Conservation (phyloP, 1,140 invertebrate species). For the Drosophila quadrilineata region DNA sequence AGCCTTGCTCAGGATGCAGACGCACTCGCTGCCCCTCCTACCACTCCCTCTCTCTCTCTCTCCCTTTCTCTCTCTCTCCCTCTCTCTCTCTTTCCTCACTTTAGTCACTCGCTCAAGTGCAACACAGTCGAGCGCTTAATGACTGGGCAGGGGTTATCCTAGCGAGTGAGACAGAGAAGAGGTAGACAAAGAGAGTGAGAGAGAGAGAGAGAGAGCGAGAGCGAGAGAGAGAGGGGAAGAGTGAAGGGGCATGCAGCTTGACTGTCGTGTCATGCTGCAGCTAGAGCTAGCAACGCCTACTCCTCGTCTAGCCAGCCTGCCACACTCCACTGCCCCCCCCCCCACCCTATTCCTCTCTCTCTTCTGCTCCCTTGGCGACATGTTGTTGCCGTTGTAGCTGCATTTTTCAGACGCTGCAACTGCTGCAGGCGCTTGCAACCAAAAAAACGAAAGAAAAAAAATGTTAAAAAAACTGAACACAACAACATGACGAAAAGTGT, state of each 20-base stretch:
- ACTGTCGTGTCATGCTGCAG: conserved; percentile 49
- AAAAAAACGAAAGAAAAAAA: conserved; percentile 41
- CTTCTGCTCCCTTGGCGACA: conserved; percentile 43
- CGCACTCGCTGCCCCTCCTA: no score
- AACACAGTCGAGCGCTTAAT: conserved; percentile 66
- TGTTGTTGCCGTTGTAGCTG: conserved; percentile 69
- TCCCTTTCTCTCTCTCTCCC: no score
- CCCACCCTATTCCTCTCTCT: conserved; percentile 1
- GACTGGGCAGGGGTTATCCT: conserved; percentile 42
- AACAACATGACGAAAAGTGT: conserved; percentile 63
- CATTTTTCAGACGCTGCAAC: conserved; percentile 65
- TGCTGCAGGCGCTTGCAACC: conserved; percentile 70
- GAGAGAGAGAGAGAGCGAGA: neutral
- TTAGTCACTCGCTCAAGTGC: no score
- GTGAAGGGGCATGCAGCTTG: neutral
- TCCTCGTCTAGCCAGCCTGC: no score
- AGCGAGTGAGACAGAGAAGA: neutral
- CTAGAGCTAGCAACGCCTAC: conserved; percentile 38
- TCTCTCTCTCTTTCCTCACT: no score
- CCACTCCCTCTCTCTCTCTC: no score
- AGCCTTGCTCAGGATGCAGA: conserved; percentile 48
- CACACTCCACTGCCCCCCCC: no score
- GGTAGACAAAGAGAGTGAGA: neutral
- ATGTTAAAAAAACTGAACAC: conserved; percentile 34
- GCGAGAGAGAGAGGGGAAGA: neutral